These are phyloP conservation scores for Drosophila littoralis DNA, from an alignment of 1,140 invertebrate species.

Conservation along the genomic window DNA sequence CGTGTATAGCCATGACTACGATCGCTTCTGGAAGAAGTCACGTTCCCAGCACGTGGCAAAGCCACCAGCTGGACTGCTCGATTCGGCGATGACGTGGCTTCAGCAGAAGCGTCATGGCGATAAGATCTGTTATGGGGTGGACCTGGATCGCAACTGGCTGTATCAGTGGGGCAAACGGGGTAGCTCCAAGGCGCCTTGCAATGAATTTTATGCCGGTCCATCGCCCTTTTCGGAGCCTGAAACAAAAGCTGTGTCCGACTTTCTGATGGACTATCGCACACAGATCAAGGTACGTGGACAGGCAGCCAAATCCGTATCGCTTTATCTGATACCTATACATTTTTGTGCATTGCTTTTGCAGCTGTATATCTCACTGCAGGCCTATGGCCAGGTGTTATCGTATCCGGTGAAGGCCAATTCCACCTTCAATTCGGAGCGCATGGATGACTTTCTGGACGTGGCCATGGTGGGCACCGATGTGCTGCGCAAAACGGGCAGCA, in stretches of 20 bases:
- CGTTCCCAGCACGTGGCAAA: slow-evolving; percentile 85
- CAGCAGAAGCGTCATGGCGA: slow-evolving; percentile 63
- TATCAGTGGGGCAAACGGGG: slow-evolving; percentile 90
- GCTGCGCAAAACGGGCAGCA: slow-evolving; percentile 75
- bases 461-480: slow-evolving; percentile 81
- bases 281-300: slow-evolving; percentile 86
- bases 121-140: slow-evolving; percentile 86
- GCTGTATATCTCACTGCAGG: slow-evolving; percentile 91
- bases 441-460: slow-evolving; percentile 80
- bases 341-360: slow-evolving; percentile 58
- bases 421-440: slow-evolving; percentile 68
- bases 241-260: slow-evolving; percentile 88
- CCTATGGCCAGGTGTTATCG: slow-evolving; percentile 91
- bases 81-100: slow-evolving; percentile 82
- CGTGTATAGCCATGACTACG: slow-evolving; percentile 89
- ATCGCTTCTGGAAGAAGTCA: slow-evolving; percentile 93
- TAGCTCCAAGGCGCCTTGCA: slow-evolving; percentile 90
- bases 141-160: slow-evolving; percentile 90
- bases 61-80: slow-evolving; percentile 57
- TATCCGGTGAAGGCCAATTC: slow-evolving; percentile 85
- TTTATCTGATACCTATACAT: background rate
- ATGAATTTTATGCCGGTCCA: slow-evolving; percentile 91
- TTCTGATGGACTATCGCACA: slow-evolving; percentile 86
- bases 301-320: slow-evolving; percentile 44
- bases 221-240: slow-evolving; percentile 94